Conservation (phyloP, 30 jellyfish, hydroid and myxozoan species). For the Sanderia malayensis region DNA sequence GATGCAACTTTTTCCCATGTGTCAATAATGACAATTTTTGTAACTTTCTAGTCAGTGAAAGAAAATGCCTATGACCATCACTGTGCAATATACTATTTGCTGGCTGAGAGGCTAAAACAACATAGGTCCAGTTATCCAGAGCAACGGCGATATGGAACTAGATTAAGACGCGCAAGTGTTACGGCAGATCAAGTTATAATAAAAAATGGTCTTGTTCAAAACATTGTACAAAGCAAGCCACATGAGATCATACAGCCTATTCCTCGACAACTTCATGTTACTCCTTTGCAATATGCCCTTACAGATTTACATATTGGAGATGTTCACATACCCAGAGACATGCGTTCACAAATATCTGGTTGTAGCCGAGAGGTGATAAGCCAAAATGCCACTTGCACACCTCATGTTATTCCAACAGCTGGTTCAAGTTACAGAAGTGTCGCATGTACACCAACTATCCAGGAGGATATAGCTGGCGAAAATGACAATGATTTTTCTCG, state of each 20-base stretch:
- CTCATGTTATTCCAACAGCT: slow-evolving; percentile 38
- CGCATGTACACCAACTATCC: slow-evolving; percentile 60
- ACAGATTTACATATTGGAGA: slow-evolving; percentile 91
- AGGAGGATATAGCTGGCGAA: slow-evolving; percentile 81
- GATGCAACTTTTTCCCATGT: background rate
- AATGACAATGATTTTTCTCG: slow-evolving; percentile 55
- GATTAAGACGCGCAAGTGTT: slow-evolving; percentile 87
- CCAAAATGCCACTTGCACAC: slow-evolving; percentile 40
- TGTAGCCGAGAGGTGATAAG: slow-evolving; percentile 64
- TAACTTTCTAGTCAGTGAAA: slow-evolving; percentile 66
- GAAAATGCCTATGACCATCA: slow-evolving; percentile 87
- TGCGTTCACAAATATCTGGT: slow-evolving; percentile 65
- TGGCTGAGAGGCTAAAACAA: slow-evolving; percentile 84
- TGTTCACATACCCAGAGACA: slow-evolving; percentile 70
- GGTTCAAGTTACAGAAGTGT: slow-evolving; percentile 36
- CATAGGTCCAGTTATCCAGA: slow-evolving; percentile 96
- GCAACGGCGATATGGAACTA: slow-evolving; percentile 70
- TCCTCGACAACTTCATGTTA: slow-evolving; percentile 61
- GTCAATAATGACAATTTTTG: background rate
- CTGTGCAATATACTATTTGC: slow-evolving; percentile 84
- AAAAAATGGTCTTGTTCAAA: slow-evolving; percentile 68
- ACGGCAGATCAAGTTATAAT: slow-evolving; percentile 91
- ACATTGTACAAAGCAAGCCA: slow-evolving; percentile 43
- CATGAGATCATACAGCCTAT: slow-evolving; percentile 62
- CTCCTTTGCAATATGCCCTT: slow-evolving; percentile 87